Conservation (phyloP, 2,888 invertebrate species). For the Apodemia duryi region DNA sequence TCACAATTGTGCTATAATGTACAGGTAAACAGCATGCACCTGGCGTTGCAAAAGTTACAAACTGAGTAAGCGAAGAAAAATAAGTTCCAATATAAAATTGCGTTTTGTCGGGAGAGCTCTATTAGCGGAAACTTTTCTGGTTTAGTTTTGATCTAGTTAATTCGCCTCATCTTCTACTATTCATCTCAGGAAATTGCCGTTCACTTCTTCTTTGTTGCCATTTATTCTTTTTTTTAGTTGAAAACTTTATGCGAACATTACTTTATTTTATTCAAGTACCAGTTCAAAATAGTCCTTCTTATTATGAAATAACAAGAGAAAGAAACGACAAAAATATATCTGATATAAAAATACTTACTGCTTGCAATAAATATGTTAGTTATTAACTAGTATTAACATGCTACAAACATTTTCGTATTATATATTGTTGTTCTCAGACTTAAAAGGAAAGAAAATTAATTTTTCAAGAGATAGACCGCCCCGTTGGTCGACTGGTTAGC, state of each 20-base stretch:
- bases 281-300: too few species aligned
- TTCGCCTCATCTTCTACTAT: background rate
- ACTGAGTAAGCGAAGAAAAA: background rate
- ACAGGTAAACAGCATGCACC: background rate
- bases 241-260: background rate
- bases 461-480: too few species aligned
- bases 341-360: too few species aligned
- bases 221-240: background rate
- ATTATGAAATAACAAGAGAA: too few species aligned
- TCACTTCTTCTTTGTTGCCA: background rate
- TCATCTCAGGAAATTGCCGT: background rate
- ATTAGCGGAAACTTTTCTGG: background rate
- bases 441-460: too few species aligned
- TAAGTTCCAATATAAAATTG: background rate
- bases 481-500: too few species aligned
- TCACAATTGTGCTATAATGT: background rate
- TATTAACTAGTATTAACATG: too few species aligned
- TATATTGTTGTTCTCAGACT: too few species aligned
- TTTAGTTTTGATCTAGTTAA: conserved; percentile 6
- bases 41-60: background rate
- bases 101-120: background rate
- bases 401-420: too few species aligned
- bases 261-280: too few species aligned
- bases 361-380: too few species aligned
- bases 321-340: too few species aligned